Base-by-base conservation (phyloP, 2,113 vertebrate genomes). In the Labeo catla region DNA sequence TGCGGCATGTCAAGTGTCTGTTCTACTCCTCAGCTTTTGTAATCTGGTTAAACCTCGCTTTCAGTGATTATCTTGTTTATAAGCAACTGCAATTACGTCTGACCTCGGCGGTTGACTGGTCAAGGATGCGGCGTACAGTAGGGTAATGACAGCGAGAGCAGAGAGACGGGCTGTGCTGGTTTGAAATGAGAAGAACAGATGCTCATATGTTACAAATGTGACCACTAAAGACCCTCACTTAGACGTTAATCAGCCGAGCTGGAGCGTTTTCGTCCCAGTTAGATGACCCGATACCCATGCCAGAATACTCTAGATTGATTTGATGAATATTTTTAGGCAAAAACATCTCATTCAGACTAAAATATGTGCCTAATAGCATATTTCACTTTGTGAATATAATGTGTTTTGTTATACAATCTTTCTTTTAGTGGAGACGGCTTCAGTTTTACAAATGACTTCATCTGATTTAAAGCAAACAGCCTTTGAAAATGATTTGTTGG, bases 401-500 rank as follows among this genome's bases (percentile, higher is more conserved):
- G 59, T 84, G 66, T 74, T 66, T 47, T 87, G 61, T 87, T 86
- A 86, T 86, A 87, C 86, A 82, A 90, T 87, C 77, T 90, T 54
- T 90, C 88, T 91, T 90, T 72, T 86, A 90, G 76, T 65, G 84
- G 83, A 87, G 23, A 76, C 84, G 73, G 77, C 87, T 63, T 88
- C 78, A 74, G 10, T 87, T 89, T 84, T 89, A 91, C 85, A 90
- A 84, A 81, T 87, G 80, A 90, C 88, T 74, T 81, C 87, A 76
- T 90, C 89, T 80, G 83, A 85, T 89, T 86, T 91, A 90, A 86
- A 89, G 83, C 84, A 89, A 82, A 88, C 88, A 72, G 66, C 87
- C 80, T 86, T 84, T 87, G 88, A 90, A 89, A 81, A 50, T 89
- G 81, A 88, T 83, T 83, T 90, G 68, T 87, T 15, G 89, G 86